phyloP scores from a whole-genome alignment of 2,797 vertebrate genomes.

The Schizopygopsis pylzovi region DNA sequence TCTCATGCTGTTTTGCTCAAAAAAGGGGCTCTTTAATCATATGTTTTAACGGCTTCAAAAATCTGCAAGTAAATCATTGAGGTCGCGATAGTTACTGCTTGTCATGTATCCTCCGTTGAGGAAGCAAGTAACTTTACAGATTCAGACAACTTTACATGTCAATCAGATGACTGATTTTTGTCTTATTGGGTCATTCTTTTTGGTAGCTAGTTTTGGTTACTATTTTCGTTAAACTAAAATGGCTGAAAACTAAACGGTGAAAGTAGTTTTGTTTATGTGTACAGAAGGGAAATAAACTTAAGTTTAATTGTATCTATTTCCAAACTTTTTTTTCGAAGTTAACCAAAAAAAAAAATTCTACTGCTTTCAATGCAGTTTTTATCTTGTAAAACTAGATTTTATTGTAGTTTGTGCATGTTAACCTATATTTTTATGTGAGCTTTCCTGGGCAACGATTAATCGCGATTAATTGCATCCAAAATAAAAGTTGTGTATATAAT shows the following conservation, averaged over 20 bases:
- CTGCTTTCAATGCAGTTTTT: neutral
- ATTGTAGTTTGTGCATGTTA: no score
- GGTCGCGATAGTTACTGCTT: neutral
- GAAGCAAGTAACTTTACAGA: neutral
- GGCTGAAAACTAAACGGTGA: no score
- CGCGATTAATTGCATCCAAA: no score
- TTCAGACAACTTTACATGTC: neutral
- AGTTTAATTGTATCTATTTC: no score
- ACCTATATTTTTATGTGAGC: neutral
- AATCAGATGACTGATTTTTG: neutral
- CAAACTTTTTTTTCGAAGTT: no score
- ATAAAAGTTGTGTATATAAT: no score
- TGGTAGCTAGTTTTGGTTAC: neutral
- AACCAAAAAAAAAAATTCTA: neutral
- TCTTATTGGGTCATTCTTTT: neutral
- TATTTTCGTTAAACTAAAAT: neutral
- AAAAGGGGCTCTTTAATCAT: neutral
- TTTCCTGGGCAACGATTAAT: no score
- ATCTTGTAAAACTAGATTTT: no score
- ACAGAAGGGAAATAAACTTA: no score
- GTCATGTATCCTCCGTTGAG: neutral
- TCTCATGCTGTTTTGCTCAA: neutral
- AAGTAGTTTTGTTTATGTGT: no score
- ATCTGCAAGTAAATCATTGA: neutral
- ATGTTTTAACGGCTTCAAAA: neutral